A percentile compares a stretch with the other conserved stretches of the same genome.
Conservation (phyloP, 2,888 invertebrate genomes). For the Andricus curvator region DNA sequence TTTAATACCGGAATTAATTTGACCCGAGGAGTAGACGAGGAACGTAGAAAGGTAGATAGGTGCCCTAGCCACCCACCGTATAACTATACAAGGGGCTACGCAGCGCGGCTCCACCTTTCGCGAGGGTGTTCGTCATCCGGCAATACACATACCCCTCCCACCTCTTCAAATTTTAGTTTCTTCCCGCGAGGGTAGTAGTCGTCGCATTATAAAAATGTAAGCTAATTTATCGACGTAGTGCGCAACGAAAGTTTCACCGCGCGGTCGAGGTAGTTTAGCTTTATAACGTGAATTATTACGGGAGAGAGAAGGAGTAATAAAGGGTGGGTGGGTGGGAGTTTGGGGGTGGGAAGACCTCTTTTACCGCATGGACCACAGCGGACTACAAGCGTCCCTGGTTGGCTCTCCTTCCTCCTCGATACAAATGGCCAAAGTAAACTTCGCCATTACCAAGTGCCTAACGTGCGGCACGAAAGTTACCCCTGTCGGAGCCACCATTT, state of each 20-base stretch:
- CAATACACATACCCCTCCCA: conserved; percentile 47
- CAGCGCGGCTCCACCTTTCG: conserved; percentile 22
- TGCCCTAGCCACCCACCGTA: conserved; percentile 14
- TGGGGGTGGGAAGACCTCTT: conserved; percentile 21
- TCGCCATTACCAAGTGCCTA: conserved; percentile 73
- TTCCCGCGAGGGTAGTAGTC: conserved; percentile 43
- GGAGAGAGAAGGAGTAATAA: conserved; percentile 55
- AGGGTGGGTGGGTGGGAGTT: conserved; percentile 40
- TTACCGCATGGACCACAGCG: conserved; percentile 48
- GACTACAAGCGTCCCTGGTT: conserved; percentile 54
- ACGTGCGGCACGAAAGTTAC: conserved; percentile 47
- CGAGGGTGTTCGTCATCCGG: conserved; percentile 49
- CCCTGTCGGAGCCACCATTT: conserved; percentile 60
- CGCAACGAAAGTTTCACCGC: conserved; percentile 60
- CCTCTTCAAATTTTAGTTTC: conserved; percentile 40
- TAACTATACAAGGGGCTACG: neutral
- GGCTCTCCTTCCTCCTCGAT: conserved; percentile 61
- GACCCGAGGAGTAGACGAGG: conserved; percentile 71
- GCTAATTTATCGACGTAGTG: conserved; percentile 66
- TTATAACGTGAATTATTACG: conserved; percentile 75
- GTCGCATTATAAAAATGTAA: conserved; percentile 66
- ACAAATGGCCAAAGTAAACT: conserved; percentile 77
- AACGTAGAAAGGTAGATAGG: conserved; percentile 38
- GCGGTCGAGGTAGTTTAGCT: conserved; percentile 63
- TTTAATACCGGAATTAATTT: conserved; percentile 79